Evolutionary conservation across 1,140 invertebrate species (phyloP), one percentile per base, ranked within the genome.

Genomic region (Trichonephila clavipes): DNA sequence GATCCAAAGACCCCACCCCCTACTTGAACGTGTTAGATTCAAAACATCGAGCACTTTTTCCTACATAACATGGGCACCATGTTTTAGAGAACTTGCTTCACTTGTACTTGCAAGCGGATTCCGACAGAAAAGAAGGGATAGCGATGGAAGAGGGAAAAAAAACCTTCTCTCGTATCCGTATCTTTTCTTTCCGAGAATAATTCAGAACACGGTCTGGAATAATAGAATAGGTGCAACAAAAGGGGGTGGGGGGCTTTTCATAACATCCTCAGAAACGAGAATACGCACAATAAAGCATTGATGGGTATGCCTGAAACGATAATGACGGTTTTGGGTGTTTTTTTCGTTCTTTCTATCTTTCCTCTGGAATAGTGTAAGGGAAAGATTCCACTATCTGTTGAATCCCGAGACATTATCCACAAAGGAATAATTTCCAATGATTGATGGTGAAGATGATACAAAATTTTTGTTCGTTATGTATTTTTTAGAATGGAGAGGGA

Each of bases 361-460:
- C 77, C 40, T 82, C 61, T 90, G 58, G 86, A 77, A 34, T 51
- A 14, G 58, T 62, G 90, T 77, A 44, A 86, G 28, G 34, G 66
- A 59, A 88, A 61, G 92, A 88, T 93, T 62, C 85, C 28, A n/a
- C 92, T 93, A 93, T 93, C 92, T 93, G 92, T 93, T 93, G 92
- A 93, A 88, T 93, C 66, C 86, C 16, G 66, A 93, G 92, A 93
- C 92, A 88, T 93, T 77, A 93, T 93, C n/a, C 85, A 93, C 92
- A 93, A 93, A 93, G 69, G 92, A 81, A 88, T 93, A 87, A 88
- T 93, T 88, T 62, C 34, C 24, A 18, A 44, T 93, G 92, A 93
- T 93, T 93, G 92, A 93, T 93, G 92, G 34, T 88, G 86, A 93
- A 93, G 92, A 93, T 88, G 92, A 93, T 93, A 93, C 86, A 88